Evolutionary conservation across 2,797 vertebrate species (phyloP), one percentile per base, ranked within the genome.

Genomic region (Distichodus sexfasciatus): DNA sequence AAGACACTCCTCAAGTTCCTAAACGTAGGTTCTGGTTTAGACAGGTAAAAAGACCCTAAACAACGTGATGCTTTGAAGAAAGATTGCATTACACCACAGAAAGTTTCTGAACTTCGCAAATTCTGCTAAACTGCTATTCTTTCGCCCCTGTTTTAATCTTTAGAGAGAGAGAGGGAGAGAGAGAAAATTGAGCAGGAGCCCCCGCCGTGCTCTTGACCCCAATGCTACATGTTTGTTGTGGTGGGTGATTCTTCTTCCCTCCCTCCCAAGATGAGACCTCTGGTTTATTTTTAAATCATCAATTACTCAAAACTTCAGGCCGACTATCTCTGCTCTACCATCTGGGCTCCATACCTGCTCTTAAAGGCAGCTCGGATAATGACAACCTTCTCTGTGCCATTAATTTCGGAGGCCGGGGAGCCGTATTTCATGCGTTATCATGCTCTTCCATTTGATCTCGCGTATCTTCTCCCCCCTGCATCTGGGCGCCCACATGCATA

Each of bases 241-340:
- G 80, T 71, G 76, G 71, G 75, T 87, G 86, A 88, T 92, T 88
- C 89, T 86, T 92, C 88, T 84, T 88, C 87, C 84, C 82, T 89
- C 89, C 89, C 88, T 88, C 88, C 87, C 85, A 82, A 87, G 73
- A 87, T 91, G 90, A 93, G 76, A 47, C 87, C 89, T 85, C 86
- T 86, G 82, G 89, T 94, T 94, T 93, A 92, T 94, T 93, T 94
- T 93, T 90, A 93, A 96, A 91, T 93, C 92, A 95, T 94, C 93
- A 93, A 91, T 96, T 94, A 93, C 93, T 95, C 92, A 93, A 75
- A 93, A 93, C 90, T 92, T 91, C 87, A 89, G 85, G 86, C 82
- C 81, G 84, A 84, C 92, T 92, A 93, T 94, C 92, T 94, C 87
- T 87, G 86, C 90, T 86, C 88, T 85, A 89, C 93, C 93, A 94